These are phyloP conservation scores for Acrocyrtus sp. DNA, from an alignment of 2,888 invertebrate species.

Conservation along the genomic window DNA sequence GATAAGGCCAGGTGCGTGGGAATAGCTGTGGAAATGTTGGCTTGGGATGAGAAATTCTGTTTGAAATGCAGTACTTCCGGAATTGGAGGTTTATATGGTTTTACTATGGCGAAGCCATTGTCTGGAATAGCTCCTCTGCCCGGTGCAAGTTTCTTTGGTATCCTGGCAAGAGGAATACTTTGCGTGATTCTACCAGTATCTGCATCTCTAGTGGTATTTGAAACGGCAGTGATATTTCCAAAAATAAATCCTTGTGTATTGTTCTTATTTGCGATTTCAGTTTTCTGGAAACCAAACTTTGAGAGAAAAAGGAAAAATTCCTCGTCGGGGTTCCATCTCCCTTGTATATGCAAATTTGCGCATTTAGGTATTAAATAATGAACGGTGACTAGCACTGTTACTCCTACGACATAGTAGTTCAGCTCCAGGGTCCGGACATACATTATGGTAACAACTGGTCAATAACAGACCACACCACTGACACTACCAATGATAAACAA, in stretches of 20 bases:
- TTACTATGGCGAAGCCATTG: no score
- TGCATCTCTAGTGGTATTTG: neutral
- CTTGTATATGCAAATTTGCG: conserved; percentile 71
- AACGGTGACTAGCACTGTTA: neutral
- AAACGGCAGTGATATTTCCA: conserved; percentile 82
- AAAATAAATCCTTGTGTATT: conserved; percentile 95
- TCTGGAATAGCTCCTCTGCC: no score
- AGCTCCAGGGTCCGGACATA: conserved; percentile 9
- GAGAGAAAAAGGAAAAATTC: conserved; percentile 92
- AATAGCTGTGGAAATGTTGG: no score
- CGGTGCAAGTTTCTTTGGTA: no score
- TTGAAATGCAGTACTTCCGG: no score
- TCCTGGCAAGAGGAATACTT: conserved; percentile 21
- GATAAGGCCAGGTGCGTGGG: no score
- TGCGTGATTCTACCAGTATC: neutral
- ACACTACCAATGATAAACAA: neutral
- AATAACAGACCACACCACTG: neutral
- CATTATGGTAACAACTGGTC: conserved; percentile 17
- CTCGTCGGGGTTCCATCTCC: conserved; percentile 72
- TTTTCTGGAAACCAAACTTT: conserved; percentile 97
- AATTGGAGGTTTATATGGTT: no score
- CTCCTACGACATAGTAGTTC: neutral
- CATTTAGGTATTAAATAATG: no score
- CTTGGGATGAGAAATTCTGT: no score
- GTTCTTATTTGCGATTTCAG: conserved; percentile 83